Evolutionary conservation across 1,140 invertebrate genomes (phyloP).

Genomic region (Caenorhabditis latens): DNA sequence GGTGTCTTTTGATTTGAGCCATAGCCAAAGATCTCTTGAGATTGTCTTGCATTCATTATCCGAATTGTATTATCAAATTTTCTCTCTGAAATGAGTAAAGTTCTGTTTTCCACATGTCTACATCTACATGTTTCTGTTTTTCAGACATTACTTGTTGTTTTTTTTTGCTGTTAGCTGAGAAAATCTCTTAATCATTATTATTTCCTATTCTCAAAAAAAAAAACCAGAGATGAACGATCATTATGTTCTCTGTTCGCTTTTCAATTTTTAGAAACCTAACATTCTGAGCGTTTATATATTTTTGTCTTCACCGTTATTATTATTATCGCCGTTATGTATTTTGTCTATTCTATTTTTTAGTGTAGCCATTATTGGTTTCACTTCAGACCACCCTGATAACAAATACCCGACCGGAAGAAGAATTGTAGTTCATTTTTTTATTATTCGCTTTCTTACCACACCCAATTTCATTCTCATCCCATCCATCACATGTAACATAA

Average conservation of each 20-base stretch:
- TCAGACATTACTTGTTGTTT: too few relatives aligned
- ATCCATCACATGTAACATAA: background rate
- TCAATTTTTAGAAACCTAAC: background rate
- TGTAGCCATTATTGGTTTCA: background rate
- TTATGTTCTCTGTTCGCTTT: constrained; percentile 8
- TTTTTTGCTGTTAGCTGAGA: background rate
- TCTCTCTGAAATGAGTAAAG: too few relatives aligned
- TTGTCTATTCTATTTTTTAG: background rate
- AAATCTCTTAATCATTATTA: background rate
- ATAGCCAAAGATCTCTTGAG: too few relatives aligned
- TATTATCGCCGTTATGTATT: background rate
- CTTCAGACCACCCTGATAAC: background rate
- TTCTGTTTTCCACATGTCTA: too few relatives aligned
- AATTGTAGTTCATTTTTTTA: background rate
- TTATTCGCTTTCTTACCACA: background rate
- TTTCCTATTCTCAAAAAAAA: background rate
- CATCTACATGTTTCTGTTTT: too few relatives aligned
- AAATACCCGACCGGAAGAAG: background rate
- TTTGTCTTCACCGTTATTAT: background rate
- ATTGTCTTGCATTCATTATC: too few relatives aligned
- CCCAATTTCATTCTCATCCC: background rate
- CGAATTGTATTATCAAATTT: too few relatives aligned
- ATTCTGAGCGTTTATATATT: constrained; percentile 12
- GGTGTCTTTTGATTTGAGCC: background rate
- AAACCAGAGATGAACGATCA: constrained; percentile 34